Evolutionary conservation across 2,888 invertebrate genomes (phyloP).

Genomic region (Latheticus oryzae): DNA sequence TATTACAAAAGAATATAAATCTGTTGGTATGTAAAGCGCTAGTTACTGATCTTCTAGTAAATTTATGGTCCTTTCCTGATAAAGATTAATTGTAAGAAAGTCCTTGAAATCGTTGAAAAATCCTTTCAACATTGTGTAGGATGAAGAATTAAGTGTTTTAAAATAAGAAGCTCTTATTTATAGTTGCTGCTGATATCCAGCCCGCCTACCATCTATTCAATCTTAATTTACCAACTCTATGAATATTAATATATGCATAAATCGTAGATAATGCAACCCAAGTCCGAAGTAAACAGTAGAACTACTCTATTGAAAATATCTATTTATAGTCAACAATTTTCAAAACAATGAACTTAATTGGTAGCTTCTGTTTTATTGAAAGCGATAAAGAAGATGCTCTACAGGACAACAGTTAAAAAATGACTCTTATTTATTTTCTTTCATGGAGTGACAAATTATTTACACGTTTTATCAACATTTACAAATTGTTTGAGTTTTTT

Average conservation of each 20-base stretch:
- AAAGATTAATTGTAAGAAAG: constrained; percentile 38
- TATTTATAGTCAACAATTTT: constrained; percentile 10
- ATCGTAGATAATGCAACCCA: no score
- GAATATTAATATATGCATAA: constrained; percentile 26
- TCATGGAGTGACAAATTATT: constrained; percentile 18
- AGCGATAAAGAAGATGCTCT: no score
- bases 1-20: constrained; percentile 23
- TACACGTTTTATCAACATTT: constrained; percentile 13
- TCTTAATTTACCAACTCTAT: no score
- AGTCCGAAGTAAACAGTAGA: no score
- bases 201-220: no score
- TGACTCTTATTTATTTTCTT: constrained; percentile 13
- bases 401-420: constrained; percentile 16
- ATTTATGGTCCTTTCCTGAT: constrained; percentile 36
- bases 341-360: constrained; percentile 21
- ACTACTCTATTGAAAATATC: constrained; percentile 24
- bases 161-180: no score
- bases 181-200: no score
- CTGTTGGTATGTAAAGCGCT: constrained; percentile 31
- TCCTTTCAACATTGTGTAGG: no score
- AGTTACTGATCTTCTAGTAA: constrained; percentile 23
- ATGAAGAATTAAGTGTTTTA: no score
- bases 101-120: constrained; percentile 34
- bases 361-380: constrained; percentile 11
- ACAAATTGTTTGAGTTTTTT: constrained; percentile 21